Evolutionary conservation across 1,140 invertebrate species (phyloP).

Genomic region (Cotesia chilonis): DNA sequence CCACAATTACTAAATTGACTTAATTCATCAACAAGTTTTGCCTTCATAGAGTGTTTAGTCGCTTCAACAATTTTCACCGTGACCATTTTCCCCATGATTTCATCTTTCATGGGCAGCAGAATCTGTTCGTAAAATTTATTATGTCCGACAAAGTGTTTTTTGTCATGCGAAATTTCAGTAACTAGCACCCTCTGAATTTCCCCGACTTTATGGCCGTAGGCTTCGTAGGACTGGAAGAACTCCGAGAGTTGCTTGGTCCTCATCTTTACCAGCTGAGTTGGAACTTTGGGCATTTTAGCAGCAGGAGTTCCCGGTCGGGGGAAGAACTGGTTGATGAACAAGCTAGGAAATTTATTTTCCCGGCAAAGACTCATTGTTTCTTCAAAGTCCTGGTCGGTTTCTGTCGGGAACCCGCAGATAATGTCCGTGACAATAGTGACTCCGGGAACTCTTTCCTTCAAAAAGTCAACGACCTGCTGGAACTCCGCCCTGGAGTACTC

Average conservation of each 20-base stretch:
- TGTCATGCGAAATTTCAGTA: constrained; percentile 93
- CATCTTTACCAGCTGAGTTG: constrained; percentile 86
- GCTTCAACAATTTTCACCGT: constrained; percentile 79
- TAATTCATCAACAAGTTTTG: constrained; percentile 69
- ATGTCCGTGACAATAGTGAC: constrained; percentile 97
- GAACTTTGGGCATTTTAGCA: constrained; percentile 84
- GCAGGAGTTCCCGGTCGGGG: constrained; percentile 95
- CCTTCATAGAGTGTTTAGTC: constrained; percentile 89
- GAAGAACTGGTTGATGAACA: constrained; percentile 99
- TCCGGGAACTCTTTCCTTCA: constrained; percentile 80
- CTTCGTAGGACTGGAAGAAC: constrained; percentile 90
- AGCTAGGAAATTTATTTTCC: constrained; percentile 90
- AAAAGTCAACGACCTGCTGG: constrained; percentile 86
- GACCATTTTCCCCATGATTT: constrained; percentile 84
- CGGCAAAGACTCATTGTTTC: constrained; percentile 86
- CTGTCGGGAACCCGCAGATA: constrained; percentile 98
- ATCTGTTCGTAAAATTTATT: constrained; percentile 98
- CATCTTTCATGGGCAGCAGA: constrained; percentile 79
- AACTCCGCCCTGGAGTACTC: constrained; percentile 93
- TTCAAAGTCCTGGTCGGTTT: constrained; percentile 91
- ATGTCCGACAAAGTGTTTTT: constrained; percentile 90
- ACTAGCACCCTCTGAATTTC: constrained; percentile 84
- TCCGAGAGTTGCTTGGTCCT: constrained; percentile 90
- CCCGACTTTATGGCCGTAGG: constrained; percentile 82
- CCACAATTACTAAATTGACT: neutral